Evolutionary conservation across 2,888 invertebrate species (phyloP), one percentile per base, ranked within the genome.

Genomic region (Drosophila crucigera): DNA sequence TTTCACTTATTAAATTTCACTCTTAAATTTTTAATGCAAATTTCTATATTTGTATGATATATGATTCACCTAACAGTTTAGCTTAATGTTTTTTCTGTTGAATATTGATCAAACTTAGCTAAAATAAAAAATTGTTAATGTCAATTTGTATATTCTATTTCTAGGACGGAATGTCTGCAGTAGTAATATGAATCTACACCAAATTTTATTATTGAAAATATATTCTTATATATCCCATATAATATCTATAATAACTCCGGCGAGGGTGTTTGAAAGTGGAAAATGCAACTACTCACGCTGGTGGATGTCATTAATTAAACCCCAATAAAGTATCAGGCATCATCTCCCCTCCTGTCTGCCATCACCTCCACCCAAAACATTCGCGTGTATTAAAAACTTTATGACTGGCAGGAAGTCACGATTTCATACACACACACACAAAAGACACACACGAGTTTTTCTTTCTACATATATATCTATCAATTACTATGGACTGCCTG

Each of bases 241-340:
- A 11, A 31, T 16, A 14, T n/a, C 54, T 4, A 59, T 37, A 14
- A 3, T 11, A 5, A 5, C n/a, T 1, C 11, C 1, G 19, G 35
- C 19, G 28, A 54, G 53, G 16, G 49, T 22, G 30, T 47, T 37
- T 14, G 49, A 25, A 22, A 31, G 37, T n/a, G 41, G 49, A 28
- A 58, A 58, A 49, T 49, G 39, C 61, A 54, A 31, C 67, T 37
- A 41, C 54, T 49, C 52, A 10, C 68, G 65, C 50, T 73, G 68
- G 80, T 77, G 69, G 69, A 69, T 78, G 89, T 80, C 90, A 90
- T 90, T 88, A 90, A 87, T 85, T 90, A 88, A 85, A 80, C 86
- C 86, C 56, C 90, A 90, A 89, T 89, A 89, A 90, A 89, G 76
- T 88, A 76, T 73, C 74, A 74, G 70, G 55, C 56, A 58, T 31